phyloP scores from a whole-genome alignment of 2,888 invertebrate species.

The Amorpha juglandis region DNA sequence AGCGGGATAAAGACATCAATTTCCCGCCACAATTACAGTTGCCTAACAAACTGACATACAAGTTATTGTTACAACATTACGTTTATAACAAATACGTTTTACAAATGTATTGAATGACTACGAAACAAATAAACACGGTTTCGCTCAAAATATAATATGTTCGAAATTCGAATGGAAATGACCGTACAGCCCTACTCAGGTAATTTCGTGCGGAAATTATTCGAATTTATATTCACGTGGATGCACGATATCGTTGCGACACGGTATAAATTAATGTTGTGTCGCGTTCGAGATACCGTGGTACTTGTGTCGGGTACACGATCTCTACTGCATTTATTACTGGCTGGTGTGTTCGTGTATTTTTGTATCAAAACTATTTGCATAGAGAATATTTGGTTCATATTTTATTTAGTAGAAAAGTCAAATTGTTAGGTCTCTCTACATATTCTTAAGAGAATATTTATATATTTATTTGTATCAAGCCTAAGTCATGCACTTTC shows the following conservation, averaged over 20 bases:
- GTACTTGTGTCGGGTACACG: conserved; percentile 33
- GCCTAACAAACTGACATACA: neutral
- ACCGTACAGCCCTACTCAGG: conserved; percentile 24
- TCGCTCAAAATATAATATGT: conserved; percentile 6
- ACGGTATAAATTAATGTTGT: conserved; percentile 39
- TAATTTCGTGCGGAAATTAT: conserved; percentile 36
- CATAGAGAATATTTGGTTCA: too few species aligned
- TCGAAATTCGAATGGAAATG: neutral
- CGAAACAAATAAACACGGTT: neutral
- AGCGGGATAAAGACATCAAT: neutral
- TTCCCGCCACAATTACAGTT: neutral
- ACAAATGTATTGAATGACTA: conserved; percentile 17
- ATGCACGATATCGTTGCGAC: conserved; percentile 33
- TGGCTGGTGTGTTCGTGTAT: conserved; percentile 1
- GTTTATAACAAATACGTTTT: conserved; percentile 5
- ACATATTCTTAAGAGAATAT: too few species aligned
- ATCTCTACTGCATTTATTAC: conserved; percentile 40
- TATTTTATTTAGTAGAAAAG: too few species aligned
- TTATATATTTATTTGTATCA: too few species aligned
- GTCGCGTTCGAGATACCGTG: conserved; percentile 36
- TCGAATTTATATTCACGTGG: conserved; percentile 37
- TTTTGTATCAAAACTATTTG: too few species aligned
- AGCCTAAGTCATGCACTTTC: too few species aligned
- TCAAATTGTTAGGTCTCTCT: too few species aligned
- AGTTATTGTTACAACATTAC: conserved; percentile 1